These are phyloP conservation scores for Phyllotreta striolata DNA, from an alignment of 2,888 invertebrate genomes.

Conservation along the genomic window DNA sequence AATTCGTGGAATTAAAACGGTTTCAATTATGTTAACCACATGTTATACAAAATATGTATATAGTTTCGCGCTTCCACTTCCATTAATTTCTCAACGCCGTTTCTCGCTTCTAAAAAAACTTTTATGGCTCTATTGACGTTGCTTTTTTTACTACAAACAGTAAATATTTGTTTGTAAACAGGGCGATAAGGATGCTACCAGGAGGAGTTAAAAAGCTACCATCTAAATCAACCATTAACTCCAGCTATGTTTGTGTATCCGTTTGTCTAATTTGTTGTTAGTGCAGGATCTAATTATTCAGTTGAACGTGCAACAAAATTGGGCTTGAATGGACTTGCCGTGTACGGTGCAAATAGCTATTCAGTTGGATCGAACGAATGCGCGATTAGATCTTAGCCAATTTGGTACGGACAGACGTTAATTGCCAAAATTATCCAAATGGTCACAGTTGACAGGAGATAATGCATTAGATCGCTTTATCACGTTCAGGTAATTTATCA, in stretches of 20 bases:
- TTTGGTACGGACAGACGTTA: constrained; percentile 23
- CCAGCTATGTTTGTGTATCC: not conserved
- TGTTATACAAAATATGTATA: not conserved
- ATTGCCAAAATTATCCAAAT: constrained; percentile 30
- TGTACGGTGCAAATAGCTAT: not conserved
- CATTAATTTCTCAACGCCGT: not conserved
- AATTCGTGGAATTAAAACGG: no score
- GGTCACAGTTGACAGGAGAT: constrained; percentile 25
- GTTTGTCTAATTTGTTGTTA: not conserved
- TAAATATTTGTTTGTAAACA: not conserved
- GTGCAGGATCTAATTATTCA: no score
- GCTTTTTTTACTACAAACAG: not conserved
- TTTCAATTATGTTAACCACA: not conserved
- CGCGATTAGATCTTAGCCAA: constrained; percentile 21
- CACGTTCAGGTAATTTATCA: constrained; percentile 25
- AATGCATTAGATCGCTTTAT: constrained; percentile 27
- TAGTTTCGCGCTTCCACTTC: not conserved
- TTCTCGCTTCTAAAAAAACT: constrained; percentile 7
- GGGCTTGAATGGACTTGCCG: not conserved
- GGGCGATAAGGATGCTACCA: not conserved
- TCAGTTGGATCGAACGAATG: not conserved
- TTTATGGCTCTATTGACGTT: constrained; percentile 1
- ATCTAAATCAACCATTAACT: not conserved
- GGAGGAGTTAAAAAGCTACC: no score
- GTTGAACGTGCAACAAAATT: not conserved